phyloP scores from a whole-genome alignment of 2,888 invertebrate species.

The Drosophila mulleri region DNA sequence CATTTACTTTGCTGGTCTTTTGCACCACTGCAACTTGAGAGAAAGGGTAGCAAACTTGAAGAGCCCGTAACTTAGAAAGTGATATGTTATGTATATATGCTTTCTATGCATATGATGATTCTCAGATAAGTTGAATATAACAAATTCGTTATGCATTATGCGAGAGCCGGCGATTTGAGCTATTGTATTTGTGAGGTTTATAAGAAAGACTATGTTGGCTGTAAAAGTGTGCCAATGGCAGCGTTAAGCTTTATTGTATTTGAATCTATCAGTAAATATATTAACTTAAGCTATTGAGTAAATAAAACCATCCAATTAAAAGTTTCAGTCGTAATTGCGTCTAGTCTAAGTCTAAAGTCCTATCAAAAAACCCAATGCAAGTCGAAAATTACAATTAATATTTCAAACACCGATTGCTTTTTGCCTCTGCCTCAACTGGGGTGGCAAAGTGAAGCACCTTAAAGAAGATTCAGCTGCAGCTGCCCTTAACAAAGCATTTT shows the following conservation, averaged over 20 bases:
- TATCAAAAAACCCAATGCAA: background rate
- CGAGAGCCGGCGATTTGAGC: background rate
- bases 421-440: background rate
- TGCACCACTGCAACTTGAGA: constrained; percentile 2
- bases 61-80: too few species aligned
- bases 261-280: background rate
- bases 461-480: constrained; percentile 24
- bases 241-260: background rate
- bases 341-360: background rate
- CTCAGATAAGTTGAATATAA: background rate
- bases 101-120: background rate
- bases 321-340: background rate
- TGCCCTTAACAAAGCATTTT: constrained; percentile 30
- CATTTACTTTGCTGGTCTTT: constrained; percentile 22
- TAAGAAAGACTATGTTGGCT: too few species aligned
- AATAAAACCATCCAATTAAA: too few species aligned
- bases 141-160: background rate
- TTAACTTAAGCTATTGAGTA: background rate
- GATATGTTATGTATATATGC: background rate
- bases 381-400: background rate
- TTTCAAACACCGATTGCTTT: background rate
- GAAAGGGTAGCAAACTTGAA: background rate
- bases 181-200: background rate
- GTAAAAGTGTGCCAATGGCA: background rate
- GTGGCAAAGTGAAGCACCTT: background rate